Evolutionary conservation across 64 coral and sea anemone genomes (phyloP), one percentile per base, ranked within the genome.

Genomic region (Actinia equina): DNA sequence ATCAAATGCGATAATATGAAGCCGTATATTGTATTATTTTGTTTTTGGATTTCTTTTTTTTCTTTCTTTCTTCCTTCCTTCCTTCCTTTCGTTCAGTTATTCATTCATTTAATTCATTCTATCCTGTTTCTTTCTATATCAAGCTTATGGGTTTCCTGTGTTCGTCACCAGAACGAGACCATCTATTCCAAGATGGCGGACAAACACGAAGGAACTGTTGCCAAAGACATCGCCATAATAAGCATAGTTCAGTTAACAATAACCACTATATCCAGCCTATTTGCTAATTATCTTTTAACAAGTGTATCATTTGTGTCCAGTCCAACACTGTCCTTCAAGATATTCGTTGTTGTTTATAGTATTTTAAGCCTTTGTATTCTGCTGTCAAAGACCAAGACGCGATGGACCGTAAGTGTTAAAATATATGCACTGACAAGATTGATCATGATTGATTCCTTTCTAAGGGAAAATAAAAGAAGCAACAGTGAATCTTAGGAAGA

Each of bases 181-280:
- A 30, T 4, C 20, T 59, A 86, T 65, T 82, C 58, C 89, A 91
- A 91, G 18, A 91, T 91, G 89, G 89, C 83, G 83, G 83, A 64
- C 43, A 42, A 43, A 87, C 86, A 15, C 1, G 83, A 26, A 17
- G 56, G 20, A 57, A 26, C 11, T 86, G 0, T 55, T 6, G 1
- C 26, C 74, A 56, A 79, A 86, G 37, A 87, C 30, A 54, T 83
- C 78, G 51, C 86, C 80, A 19, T 71, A 82, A 57, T 87, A 14
- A 87, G 84, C 19, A 80, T 86, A 15, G 83, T 86, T 71, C 80
- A 87, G 58, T 41, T 92, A 17, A 79, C 86, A 70, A 57, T 87
- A 52, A 53, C 45, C 18, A 23, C 78, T 54, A 44, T 86, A 55
- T 86, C 84, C 43, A 87, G 77, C 43, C 49, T 86, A 30, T 86